phyloP scores from a whole-genome alignment of 2,888 invertebrate species.

The Danaus chrysippus region DNA sequence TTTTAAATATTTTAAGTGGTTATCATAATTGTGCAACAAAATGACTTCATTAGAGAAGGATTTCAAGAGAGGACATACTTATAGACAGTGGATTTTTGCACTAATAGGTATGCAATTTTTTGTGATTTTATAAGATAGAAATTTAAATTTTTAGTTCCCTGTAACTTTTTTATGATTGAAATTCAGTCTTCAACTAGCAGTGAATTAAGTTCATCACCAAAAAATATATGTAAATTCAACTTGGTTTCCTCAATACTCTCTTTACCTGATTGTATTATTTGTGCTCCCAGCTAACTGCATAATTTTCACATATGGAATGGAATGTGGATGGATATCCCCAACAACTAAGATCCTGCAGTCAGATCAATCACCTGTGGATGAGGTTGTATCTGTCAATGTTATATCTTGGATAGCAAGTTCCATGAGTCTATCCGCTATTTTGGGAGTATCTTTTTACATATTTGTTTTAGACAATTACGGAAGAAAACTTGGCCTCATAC shows the following conservation, averaged over 20 bases:
- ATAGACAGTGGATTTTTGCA: conserved; percentile 38
- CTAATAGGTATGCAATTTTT: conserved; percentile 32
- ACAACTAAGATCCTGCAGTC: conserved; percentile 52
- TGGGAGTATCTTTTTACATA: conserved; percentile 58
- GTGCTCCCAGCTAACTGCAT: conserved; percentile 50
- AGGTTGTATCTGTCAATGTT: conserved; percentile 51
- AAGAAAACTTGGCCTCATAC: conserved; percentile 58
- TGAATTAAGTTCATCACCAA: neutral
- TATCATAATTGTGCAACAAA: neutral
- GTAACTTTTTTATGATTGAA: neutral
- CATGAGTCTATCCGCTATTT: conserved; percentile 47
- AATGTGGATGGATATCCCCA: conserved; percentile 61
- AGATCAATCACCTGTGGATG: conserved; percentile 44
- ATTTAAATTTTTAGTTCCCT: neutral
- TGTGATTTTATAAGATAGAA: neutral
- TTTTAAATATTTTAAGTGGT: neutral
- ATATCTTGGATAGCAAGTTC: conserved; percentile 68
- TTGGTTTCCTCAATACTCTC: neutral
- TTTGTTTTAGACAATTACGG: conserved; percentile 60
- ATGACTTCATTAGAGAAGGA: conserved; percentile 13
- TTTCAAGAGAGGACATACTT: conserved; percentile 30
- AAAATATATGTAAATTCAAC: neutral
- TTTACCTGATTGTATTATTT: neutral
- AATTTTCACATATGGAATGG: conserved; percentile 52
- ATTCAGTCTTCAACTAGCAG: neutral